Base-by-base conservation (phyloP, 2,888 invertebrate genomes). In the Sinhomidia bicolor region DNA sequence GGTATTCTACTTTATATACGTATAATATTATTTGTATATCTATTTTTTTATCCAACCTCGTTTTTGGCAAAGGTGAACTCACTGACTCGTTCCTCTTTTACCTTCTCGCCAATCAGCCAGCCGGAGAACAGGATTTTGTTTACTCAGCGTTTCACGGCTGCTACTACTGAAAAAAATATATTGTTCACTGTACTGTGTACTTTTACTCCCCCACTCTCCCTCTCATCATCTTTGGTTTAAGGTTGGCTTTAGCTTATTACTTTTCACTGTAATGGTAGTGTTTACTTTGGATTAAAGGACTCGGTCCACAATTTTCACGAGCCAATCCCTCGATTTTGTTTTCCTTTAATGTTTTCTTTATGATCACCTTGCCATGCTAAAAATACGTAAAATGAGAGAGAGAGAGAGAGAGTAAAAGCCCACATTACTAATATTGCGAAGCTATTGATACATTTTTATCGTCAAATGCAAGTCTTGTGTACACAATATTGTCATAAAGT, bases 281-380 rank as follows among this genome's bases (percentile, higher is more conserved):
- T 85, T 57, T 76, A 17, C 76, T 85, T 76, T 54, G 76, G 84
- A 85, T 76, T 85, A 85, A 84, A 74, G 84, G 32, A 36, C 54
- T 76, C 14, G 36, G 36, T 74, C 36, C 71, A 54, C 82, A 41
- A 65, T 41, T 83, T 83, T 29, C 71, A 20, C 54, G 7, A 57
- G 71, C 17, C 83, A 83, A 82, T 68, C 47, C 71, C 6, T 36
- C 5, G 74, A 83, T 74, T 83, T 76, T 83, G 83, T 41, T 71
- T 57, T 83, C 51, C 47, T 76, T 51, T 76, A 44, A 20, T 71
- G 44, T 71, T 71, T 71, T 71, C 71, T 71, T 71, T 71, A 71
- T 54, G 76, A 76, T 76, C 76, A 76, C 17, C 7, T 9, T 51
- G 51, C 29, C 76, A 29, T 54, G 54, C 23, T 51, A 76, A 76